phyloP scores from a whole-genome alignment of 2,113 vertebrate genomes.

The Orycteropus afer region DNA sequence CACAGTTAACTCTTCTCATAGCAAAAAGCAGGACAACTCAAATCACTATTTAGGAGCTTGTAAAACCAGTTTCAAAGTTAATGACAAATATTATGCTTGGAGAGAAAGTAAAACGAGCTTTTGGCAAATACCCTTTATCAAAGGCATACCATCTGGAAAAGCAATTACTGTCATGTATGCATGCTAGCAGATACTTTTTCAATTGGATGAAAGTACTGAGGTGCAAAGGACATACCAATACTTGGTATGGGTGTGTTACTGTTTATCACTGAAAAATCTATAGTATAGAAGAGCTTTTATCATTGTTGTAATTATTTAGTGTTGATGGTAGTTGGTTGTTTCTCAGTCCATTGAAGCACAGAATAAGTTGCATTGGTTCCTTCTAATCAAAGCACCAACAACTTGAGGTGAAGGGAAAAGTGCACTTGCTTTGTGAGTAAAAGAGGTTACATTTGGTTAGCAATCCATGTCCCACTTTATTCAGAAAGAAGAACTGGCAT shows the following conservation, averaged over 20 bases:
- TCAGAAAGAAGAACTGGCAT: conserved; percentile 13
- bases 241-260: conserved; percentile 8
- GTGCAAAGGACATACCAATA: conserved; percentile 22
- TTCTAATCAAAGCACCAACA: conserved; percentile 1
- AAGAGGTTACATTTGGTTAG: background rate
- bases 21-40: conserved; percentile 62
- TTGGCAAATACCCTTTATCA: conserved; percentile 75
- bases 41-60: conserved; percentile 59
- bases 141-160: conserved; percentile 74
- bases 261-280: conserved; percentile 14
- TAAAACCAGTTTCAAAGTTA: conserved; percentile 80
- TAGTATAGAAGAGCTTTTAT: background rate
- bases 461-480: background rate
- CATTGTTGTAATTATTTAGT: background rate
- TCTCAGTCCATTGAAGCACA: conserved; percentile 24
- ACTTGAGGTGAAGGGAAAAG: background rate
- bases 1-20: conserved; percentile 47
- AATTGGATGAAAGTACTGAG: conserved; percentile 46
- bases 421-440: background rate
- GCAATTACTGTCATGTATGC: conserved; percentile 62
- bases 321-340: background rate
- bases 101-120: conserved; percentile 78
- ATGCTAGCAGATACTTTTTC: conserved; percentile 60
- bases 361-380: background rate
- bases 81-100: conserved; percentile 78